A percentile compares a stretch with the other conserved stretches of the same genome.
Conservation (phyloP, 2,888 invertebrate genomes). For the Polydrusus pterygomalis region DNA sequence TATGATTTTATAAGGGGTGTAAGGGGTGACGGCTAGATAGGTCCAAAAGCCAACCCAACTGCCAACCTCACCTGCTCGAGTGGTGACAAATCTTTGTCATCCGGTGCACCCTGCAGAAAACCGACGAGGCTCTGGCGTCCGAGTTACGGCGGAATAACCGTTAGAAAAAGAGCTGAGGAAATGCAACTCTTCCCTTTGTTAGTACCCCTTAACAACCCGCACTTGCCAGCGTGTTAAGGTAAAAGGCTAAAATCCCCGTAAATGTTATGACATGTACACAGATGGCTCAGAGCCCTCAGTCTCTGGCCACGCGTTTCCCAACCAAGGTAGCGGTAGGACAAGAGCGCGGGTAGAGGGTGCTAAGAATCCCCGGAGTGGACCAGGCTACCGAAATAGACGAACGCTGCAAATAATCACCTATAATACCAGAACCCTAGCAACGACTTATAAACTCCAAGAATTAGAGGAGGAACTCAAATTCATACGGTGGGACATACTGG, state of each 20-base stretch:
- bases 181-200: background rate
- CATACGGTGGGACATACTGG: constrained; percentile 40
- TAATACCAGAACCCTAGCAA: constrained; percentile 41
- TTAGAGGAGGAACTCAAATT: constrained; percentile 40
- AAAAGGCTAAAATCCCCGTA: background rate
- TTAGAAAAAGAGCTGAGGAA: background rate
- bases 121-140: constrained; percentile 50
- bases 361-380: constrained; percentile 34
- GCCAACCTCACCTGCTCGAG: constrained; percentile 41
- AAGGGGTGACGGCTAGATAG: constrained; percentile 23
- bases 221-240: background rate
- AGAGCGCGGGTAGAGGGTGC: constrained; percentile 30
- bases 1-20: no score
- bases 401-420: no score
- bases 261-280: background rate
- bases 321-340: constrained; percentile 28
- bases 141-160: constrained; percentile 27
- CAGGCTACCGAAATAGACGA: constrained; percentile 35
- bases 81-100: constrained; percentile 13
- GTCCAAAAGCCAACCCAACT: constrained; percentile 18
- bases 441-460: constrained; percentile 28
- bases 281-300: constrained; percentile 8
- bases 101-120: constrained; percentile 45
- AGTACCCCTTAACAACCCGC: background rate
- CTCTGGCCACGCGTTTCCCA: constrained; percentile 12